Percentiles rank a stretch among this genome's conserved stretches.
Evolutionary conservation across 2,888 invertebrate species (phyloP).

Genomic region (Plebejus anna): DNA sequence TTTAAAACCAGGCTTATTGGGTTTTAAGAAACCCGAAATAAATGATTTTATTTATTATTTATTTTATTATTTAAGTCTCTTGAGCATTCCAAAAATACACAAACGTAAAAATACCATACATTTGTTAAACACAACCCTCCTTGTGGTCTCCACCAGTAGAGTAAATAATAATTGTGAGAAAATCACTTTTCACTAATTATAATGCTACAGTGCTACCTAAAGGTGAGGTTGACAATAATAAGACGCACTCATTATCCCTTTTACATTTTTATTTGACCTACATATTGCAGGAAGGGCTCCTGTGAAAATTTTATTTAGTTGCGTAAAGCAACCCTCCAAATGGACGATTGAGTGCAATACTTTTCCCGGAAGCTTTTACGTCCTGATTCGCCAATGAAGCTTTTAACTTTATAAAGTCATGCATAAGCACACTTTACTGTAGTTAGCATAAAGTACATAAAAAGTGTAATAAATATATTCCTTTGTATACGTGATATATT

Average conservation of each 20-base stretch:
- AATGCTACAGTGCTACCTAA: neutral
- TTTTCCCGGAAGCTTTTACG: neutral
- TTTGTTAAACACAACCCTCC: too few relatives aligned
- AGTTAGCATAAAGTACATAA: neutral
- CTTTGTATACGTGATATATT: neutral
- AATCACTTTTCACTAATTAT: neutral
- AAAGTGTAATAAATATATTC: neutral
- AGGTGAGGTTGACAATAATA: neutral
- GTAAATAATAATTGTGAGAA: neutral
- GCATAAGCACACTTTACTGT: neutral
- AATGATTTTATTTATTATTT: too few relatives aligned
- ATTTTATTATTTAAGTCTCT: too few relatives aligned
- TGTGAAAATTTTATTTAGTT: constrained; percentile 4
- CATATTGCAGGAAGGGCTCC: neutral
- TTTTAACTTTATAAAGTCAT: neutral
- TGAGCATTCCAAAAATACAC: too few relatives aligned
- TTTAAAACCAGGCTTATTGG: too few relatives aligned
- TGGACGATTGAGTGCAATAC: neutral
- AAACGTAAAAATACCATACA: too few relatives aligned
- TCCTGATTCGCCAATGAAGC: neutral
- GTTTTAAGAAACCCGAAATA: too few relatives aligned
- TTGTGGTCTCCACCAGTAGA: too few relatives aligned
- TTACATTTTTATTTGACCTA: constrained; percentile 10
- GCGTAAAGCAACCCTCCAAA: neutral
- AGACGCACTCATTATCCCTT: constrained; percentile 1